These are phyloP conservation scores for Sardinella longiceps DNA, from an alignment of 2,797 vertebrate species.

Conservation along the genomic window DNA sequence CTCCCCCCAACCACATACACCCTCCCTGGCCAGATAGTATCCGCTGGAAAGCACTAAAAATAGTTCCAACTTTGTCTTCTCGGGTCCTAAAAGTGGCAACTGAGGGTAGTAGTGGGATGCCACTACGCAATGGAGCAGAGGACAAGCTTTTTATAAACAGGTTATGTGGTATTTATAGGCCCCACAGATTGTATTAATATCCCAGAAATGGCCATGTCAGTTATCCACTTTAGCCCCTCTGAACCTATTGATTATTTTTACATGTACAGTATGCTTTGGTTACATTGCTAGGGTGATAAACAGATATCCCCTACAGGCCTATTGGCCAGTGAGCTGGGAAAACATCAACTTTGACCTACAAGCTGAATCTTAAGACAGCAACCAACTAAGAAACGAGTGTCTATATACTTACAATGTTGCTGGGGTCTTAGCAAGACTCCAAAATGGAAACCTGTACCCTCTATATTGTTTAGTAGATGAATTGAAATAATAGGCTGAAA, in stretches of 20 bases:
- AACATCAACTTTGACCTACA: constrained; percentile 38
- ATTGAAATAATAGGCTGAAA: too few species aligned
- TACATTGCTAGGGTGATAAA: background rate
- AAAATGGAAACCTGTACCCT: too few species aligned
- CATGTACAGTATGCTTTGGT: constrained; percentile 28
- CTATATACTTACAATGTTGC: too few species aligned
- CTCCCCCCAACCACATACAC: background rate
- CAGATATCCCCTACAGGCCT: background rate
- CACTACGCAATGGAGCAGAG: constrained; percentile 58
- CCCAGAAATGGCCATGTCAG: constrained; percentile 51
- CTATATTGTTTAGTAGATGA: too few species aligned
- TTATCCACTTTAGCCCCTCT: constrained; percentile 52
- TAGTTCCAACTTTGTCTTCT: constrained; percentile 60
- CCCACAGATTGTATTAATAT: constrained; percentile 60
- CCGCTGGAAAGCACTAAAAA: constrained; percentile 62
- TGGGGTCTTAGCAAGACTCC: background rate
- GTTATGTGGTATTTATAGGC: constrained; percentile 63
- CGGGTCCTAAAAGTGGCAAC: constrained; percentile 63
- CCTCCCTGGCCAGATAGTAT: constrained; percentile 42
- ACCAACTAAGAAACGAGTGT: constrained; percentile 1
- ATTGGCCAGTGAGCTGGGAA: background rate
- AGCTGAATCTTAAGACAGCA: constrained; percentile 28
- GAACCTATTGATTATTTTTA: constrained; percentile 54
- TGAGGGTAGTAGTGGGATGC: constrained; percentile 62
- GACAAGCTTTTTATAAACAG: constrained; percentile 63